Evolutionary conservation across 2,113 vertebrate species (phyloP), one percentile per base, ranked within the genome.

Genomic region (Oenanthe melanoleuca): DNA sequence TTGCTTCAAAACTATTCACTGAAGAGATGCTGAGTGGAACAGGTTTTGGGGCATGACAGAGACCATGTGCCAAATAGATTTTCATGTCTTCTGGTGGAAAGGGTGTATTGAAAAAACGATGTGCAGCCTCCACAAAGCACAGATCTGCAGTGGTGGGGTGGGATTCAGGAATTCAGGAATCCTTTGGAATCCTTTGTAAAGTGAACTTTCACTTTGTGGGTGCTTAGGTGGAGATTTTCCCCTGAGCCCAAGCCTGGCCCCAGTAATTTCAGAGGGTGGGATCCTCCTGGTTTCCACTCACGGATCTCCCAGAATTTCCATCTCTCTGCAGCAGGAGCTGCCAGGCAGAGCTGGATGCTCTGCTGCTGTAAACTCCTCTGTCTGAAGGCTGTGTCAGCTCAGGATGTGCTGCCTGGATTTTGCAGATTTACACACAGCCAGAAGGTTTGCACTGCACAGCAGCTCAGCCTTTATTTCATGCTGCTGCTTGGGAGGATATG

Each of bases 401-500:
- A 21, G 78, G 91, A 91, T 89, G 70, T 44, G 61, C 84, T 49
- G 49, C 78, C 40, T 21, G 70, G 73, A 18, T 82, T 89, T 29
- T 87, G 77, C 78, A 45, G 85, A 93, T 94, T 94, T 91, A 69
- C 94, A 85, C 93, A 17, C 88, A 92, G 84, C 85, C 94, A 95
- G 81, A 66, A 96, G 94, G 84, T 69, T 96, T 93, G 59, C 66
- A 44, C 90, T 85, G 79, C 89, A 92, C 56, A 79, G 71, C 60
- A 79, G 69, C 66, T 79, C 66, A 20, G 67, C 33, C 42, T 91
- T 93, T 88, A 90, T 93, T 94, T 92, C 65, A 29, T 81, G 56
- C 61, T 8, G 20, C 72, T 93, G 0, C 80, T 80, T 88, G 75
- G 81, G 83, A 94, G 81, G 88, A 89, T 89, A 93, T 89, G 91